Conservation (phyloP, 2,113 vertebrate species). For the Colistium nudipinnis region DNA sequence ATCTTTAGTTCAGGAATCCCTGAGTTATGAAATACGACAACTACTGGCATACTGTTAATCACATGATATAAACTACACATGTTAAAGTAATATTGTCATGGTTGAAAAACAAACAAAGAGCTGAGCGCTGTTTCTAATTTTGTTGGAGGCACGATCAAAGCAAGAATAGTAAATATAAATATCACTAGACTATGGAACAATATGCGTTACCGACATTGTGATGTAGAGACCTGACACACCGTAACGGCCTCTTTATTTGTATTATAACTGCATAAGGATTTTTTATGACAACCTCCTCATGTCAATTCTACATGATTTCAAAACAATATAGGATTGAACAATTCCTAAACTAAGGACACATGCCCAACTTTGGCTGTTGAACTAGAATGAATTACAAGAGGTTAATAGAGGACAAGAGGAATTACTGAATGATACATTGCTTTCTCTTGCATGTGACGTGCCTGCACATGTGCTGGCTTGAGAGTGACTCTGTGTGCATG, state of each 20-base stretch:
- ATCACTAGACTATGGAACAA: too few species aligned
- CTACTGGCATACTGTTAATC: neutral
- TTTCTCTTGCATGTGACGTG: slow-evolving; percentile 52
- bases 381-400: slow-evolving; percentile 22
- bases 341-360: neutral
- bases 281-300: too few species aligned
- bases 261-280: neutral
- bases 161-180: neutral
- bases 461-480: slow-evolving; percentile 65
- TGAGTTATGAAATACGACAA: neutral
- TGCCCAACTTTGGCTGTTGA: slow-evolving; percentile 3
- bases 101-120: neutral
- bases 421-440: slow-evolving; percentile 49
- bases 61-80: neutral
- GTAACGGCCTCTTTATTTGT: neutral
- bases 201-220: neutral
- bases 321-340: neutral
- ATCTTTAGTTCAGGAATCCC: neutral
- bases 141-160: neutral
- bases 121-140: neutral
- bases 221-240: neutral
- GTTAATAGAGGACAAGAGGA: slow-evolving; percentile 44
- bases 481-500: slow-evolving; percentile 32
- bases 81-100: neutral
- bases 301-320: neutral